Evolutionary conservation across 1,140 invertebrate species (phyloP), one percentile per base, ranked within the genome.

Genomic region (Archegozetes longisetosus): DNA sequence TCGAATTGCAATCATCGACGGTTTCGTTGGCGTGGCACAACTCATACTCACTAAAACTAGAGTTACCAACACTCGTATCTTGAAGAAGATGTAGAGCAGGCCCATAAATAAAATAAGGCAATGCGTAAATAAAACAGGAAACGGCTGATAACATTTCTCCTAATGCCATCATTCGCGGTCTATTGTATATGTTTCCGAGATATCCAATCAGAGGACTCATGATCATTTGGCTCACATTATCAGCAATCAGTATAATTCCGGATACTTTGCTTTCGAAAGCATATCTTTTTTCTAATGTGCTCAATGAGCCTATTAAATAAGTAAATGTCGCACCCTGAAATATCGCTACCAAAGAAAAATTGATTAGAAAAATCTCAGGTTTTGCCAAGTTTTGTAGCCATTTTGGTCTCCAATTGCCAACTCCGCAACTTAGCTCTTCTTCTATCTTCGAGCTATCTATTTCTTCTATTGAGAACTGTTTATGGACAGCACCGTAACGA

Each of bases 201-300:
- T 84, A 83, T 60, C 78, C 80, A 40, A 84, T 69, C 25, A 81
- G 68, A 9, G 58, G 54, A 53, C 29, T 66, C 20, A 64, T 48
- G 12, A 65, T 14, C 26, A 65, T 50, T 17, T 28, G 29, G 1
- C 46, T 47, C 9, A 68, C 62, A 57, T 68, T 65, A 20, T 68
- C 66, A 1, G 62, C 53, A 6, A 68, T 67, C 20, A 68, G 24
- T 17, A 68, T 64, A n/a, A 67, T 68, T 81, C 82, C 82, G 56
- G 82, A 83, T 28, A 81, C 82, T 69, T 80, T 79, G 9, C 82
- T 84, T 0, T 82, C 81, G 66, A 86, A 85, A 66, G 83, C 84
- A 68, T 84, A 88, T 63, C 84, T 75, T 67, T 86, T 86, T 68
- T 88, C 84, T 27, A 87, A 74, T 0, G 84, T 88, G 28, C 84